Base-by-base conservation (phyloP, 2,113 vertebrate species). In the Cnemophilus loriae region DNA sequence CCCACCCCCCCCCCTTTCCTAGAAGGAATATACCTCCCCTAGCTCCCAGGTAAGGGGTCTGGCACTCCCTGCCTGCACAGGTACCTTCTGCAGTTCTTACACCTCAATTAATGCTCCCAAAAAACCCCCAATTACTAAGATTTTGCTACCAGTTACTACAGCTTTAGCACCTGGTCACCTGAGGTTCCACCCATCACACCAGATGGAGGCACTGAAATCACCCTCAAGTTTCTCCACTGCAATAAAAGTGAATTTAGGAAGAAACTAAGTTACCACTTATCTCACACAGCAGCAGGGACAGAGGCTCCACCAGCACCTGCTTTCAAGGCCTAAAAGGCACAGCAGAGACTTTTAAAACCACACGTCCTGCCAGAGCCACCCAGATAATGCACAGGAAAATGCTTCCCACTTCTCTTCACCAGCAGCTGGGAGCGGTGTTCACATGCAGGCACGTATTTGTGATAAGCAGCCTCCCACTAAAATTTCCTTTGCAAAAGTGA, bases 231-330 rank as follows among this genome's bases (percentile, higher is more conserved):
- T 78, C 69, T 39, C 20, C 18, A 2, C 35, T 16, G 13, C 0
- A 1, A 33, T 0, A 21, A 6, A 53, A 61, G 23, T 13, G 19
- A 68, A 71, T 28, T 46, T 13, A 42, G 21, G 41, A 65, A 50
- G 20, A 81, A 91, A 78, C 11, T 4, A 0, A 87, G 44, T 74
- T 56, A 49, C 15, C 41, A 16, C 23, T 28, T 23, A 27, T 37
- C 8, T 28, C 33, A 1, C 49, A 27, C 41, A 5, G 4, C 46
- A 59, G 24, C 0, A 10, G 7, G 18, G 30, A 49, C 85, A 50
- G 24, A 61, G 30, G 19, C 28, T 52, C 49, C 50, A 47, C 7
- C 7, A 3, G 8, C 5, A 2, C 0, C 3, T 1, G 3, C 28
- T 32, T 4, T 13, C 56, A 20, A 44, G 74, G 77, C 81, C 84